phyloP scores from a whole-genome alignment of 2,888 invertebrate species.

The Coenonympha arcania region DNA sequence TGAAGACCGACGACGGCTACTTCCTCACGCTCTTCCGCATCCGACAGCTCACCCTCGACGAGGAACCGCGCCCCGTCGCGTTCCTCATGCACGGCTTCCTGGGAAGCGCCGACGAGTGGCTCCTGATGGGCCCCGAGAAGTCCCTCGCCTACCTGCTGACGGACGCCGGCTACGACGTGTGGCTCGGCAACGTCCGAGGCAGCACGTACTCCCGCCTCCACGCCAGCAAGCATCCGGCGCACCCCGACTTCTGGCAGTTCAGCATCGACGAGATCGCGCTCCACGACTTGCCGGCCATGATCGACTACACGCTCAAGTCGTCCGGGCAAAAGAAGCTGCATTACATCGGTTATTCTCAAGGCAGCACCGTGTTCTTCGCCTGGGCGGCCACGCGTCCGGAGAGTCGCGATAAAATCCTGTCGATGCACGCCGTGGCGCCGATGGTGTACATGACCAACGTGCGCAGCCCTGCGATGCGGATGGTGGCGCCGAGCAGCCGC shows the following conservation, averaged over 20 bases:
- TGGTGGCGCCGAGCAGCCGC: constrained; percentile 53
- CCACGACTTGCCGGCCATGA: constrained; percentile 62
- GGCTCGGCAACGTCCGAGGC: constrained; percentile 64
- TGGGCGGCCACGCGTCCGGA: constrained; percentile 49
- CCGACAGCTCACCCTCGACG: constrained; percentile 30
- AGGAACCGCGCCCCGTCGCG: constrained; percentile 52
- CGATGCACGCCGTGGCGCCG: constrained; percentile 60
- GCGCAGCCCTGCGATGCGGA: constrained; percentile 59
- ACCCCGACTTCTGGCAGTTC: constrained; percentile 62
- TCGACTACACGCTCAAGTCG: constrained; percentile 52
- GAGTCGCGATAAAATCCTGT: constrained; percentile 56
- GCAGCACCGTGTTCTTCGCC: constrained; percentile 55
- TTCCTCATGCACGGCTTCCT: constrained; percentile 78
- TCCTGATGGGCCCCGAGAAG: constrained; percentile 76
- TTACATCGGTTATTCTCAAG: constrained; percentile 58
- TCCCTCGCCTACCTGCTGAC: constrained; percentile 57
- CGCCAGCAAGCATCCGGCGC: constrained; percentile 51
- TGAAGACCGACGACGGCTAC: constrained; percentile 64
- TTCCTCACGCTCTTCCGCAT: constrained; percentile 59
- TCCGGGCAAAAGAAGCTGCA: constrained; percentile 50
- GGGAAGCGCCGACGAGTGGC: constrained; percentile 80
- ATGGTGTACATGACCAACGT: constrained; percentile 61
- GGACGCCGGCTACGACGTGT: constrained; percentile 63
- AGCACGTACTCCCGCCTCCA: constrained; percentile 57
- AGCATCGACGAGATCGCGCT: constrained; percentile 62